Evolutionary conservation across 2,797 vertebrate species (phyloP).

Genomic region (Leucoraja ocellata): DNA sequence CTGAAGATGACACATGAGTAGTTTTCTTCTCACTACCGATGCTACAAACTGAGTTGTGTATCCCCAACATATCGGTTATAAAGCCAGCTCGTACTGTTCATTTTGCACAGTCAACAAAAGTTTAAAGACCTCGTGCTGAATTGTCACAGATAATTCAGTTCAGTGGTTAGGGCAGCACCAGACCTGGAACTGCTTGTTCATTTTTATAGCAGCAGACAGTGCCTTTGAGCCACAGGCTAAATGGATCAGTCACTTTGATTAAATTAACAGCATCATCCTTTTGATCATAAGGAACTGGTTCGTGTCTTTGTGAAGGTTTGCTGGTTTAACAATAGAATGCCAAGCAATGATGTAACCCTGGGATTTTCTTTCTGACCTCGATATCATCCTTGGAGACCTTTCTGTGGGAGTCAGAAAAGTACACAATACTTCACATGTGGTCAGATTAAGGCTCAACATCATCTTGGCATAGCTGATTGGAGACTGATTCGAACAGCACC

Average conservation of each 20-base stretch:
- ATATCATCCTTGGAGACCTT: too few relatives aligned
- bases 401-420: too few relatives aligned
- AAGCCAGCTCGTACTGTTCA: not conserved
- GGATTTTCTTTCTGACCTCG: too few relatives aligned
- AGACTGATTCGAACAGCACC: not conserved
- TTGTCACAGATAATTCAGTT: not conserved
- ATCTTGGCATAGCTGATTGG: not conserved
- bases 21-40: too few relatives aligned
- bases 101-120: not conserved
- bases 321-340: not conserved
- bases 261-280: constrained; percentile 3
- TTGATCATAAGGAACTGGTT: not conserved
- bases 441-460: not conserved
- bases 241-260: not conserved
- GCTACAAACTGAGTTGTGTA: too few relatives aligned
- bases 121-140: not conserved
- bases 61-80: too few relatives aligned
- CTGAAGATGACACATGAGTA: too few relatives aligned
- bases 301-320: not conserved
- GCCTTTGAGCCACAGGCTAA: not conserved
- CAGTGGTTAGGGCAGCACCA: not conserved
- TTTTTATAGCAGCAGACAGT: not conserved
- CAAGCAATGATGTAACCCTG: not conserved
- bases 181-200: not conserved
- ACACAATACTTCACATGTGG: too few relatives aligned